These are phyloP conservation scores for Pseudopodoces humilis DNA, from an alignment of 2,113 vertebrate species.

Conservation along the genomic window DNA sequence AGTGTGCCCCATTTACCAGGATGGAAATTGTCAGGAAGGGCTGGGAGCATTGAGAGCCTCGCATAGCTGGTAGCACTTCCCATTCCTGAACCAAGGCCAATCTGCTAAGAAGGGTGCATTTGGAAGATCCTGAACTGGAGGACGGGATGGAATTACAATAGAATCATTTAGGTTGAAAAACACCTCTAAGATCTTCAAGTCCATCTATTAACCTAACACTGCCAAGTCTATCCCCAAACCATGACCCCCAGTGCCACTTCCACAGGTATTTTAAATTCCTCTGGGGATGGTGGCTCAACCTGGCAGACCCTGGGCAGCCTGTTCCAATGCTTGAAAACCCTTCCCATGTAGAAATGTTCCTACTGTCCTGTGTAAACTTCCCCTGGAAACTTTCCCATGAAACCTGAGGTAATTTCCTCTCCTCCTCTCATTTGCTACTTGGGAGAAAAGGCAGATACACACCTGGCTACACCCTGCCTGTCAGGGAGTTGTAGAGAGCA, in stretches of 20 bases:
- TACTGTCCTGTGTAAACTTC: neutral
- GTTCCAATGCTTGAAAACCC: neutral
- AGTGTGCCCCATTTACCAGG: neutral
- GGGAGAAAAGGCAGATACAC: neutral
- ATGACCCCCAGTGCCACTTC: neutral
- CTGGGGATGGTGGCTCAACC: accelerated
- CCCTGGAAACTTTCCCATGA: neutral
- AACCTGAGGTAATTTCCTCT: neutral
- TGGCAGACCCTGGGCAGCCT: neutral
- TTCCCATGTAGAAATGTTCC: neutral
- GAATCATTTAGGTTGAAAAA: neutral
- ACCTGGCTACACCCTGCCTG: neutral
- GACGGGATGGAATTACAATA: neutral
- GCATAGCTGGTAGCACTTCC: neutral
- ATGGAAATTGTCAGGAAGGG: neutral
- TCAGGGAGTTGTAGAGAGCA: neutral
- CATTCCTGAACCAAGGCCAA: neutral
- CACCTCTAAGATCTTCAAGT: neutral
- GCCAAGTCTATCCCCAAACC: neutral
- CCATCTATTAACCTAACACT: neutral
- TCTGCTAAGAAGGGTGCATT: neutral
- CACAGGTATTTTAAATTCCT: neutral
- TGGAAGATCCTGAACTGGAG: neutral
- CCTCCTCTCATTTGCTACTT: accelerated
- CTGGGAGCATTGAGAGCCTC: neutral